Evolutionary conservation across 2,113 vertebrate species (phyloP).

Genomic region (Lamprotornis superbus): DNA sequence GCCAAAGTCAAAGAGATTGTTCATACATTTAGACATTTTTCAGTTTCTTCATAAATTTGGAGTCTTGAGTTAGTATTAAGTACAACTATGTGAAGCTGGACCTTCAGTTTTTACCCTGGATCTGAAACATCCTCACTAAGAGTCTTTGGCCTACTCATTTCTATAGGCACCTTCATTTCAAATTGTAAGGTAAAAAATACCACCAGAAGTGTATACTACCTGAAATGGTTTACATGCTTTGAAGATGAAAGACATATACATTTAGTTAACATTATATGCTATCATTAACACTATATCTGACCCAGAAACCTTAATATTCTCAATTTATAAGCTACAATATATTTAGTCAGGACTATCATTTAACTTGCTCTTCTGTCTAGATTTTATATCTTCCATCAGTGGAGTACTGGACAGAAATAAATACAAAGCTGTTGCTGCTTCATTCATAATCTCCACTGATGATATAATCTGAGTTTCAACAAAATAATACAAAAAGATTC

Average conservation of each 20-base stretch:
- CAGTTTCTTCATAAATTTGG: not conserved
- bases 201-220: not conserved
- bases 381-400: not conserved
- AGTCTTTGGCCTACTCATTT: not conserved
- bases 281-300: not conserved
- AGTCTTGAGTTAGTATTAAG: not conserved
- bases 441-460: not conserved
- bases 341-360: not conserved
- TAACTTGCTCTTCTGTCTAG: not conserved
- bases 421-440: not conserved
- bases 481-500: not conserved
- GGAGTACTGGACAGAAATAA: not conserved
- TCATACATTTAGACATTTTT: not conserved
- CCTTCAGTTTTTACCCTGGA: not conserved
- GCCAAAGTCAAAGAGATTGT: not conserved
- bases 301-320: not conserved
- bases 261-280: not conserved
- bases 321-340: not conserved
- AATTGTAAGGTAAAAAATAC: not conserved
- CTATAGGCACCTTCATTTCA: not conserved
- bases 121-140: not conserved
- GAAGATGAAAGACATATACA: not conserved
- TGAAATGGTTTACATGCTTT: not conserved
- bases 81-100: not conserved
- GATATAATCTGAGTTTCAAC: not conserved